Conservation (phyloP, 1,140 invertebrate species). For the Drosophila sturtevanti region DNA sequence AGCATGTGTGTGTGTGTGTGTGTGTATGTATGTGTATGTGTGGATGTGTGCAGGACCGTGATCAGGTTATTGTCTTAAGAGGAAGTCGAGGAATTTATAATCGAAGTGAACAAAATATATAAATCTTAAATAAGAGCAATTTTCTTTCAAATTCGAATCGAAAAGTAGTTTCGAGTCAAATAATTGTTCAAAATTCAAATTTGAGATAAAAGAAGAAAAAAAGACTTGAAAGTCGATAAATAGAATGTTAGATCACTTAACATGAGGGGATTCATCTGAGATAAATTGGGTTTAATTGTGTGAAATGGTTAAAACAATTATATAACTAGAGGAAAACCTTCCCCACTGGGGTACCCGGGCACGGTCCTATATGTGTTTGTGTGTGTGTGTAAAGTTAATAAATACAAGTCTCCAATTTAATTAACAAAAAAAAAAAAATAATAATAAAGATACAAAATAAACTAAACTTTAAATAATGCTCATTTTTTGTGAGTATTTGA, state of each 20-base stretch:
- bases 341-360: not conserved
- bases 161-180: no score
- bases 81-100: not conserved
- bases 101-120: no score
- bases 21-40: constrained; percentile 9
- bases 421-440: constrained; percentile 33
- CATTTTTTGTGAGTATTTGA: constrained; percentile 71
- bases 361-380: not conserved
- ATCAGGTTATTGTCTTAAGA: not conserved
- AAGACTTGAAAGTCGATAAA: no score
- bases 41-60: constrained; percentile 18
- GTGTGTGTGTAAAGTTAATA: constrained; percentile 15
- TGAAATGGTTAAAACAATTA: no score
- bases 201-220: no score
- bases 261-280: no score
- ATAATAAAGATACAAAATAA: constrained; percentile 45
- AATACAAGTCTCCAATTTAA: constrained; percentile 31
- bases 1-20: constrained; percentile 51
- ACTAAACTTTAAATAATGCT: constrained; percentile 72
- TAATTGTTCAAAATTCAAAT: no score
- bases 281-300: no score
- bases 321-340: not conserved
- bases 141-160: no score
- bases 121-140: no score
- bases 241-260: no score